These are phyloP conservation scores for Chlamydotis undulata DNA, from an alignment of 2,113 vertebrate species.

Conservation along the genomic window DNA sequence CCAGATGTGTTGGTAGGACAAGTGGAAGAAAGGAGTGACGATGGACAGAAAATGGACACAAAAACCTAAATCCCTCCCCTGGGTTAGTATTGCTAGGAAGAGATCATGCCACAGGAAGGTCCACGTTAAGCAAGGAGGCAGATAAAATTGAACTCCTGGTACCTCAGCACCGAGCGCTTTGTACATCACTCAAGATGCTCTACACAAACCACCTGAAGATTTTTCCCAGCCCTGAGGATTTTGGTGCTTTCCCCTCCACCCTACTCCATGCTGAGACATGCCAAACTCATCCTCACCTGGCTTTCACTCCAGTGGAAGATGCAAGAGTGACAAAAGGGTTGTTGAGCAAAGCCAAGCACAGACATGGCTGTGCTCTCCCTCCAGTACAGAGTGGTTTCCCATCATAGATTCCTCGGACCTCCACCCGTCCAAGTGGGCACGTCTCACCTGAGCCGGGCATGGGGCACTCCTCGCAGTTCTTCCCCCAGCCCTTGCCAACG, in stretches of 20 bases:
- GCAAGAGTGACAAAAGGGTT: not conserved
- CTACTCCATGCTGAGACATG: not conserved
- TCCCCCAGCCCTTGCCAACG: constrained; percentile 95
- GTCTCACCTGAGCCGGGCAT: constrained; percentile 85
- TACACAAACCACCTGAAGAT: not conserved
- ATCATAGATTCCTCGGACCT: not conserved
- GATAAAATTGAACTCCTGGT: not conserved
- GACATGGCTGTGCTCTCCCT: not conserved
- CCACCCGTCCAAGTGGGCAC: not conserved
- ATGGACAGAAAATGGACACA: not conserved
- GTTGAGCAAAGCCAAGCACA: not conserved
- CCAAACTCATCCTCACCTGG: not conserved
- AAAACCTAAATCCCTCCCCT: not conserved
- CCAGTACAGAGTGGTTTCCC: not conserved
- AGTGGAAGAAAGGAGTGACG: not conserved
- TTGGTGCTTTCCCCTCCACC: not conserved
- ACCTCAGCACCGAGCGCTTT: not conserved
- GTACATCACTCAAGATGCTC: not conserved
- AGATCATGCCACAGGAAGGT: not conserved
- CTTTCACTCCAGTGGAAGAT: not conserved
- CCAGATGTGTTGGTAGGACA: not conserved
- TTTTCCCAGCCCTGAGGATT: not conserved
- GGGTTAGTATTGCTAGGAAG: not conserved
- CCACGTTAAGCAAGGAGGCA: not conserved
- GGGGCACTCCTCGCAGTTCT: constrained; percentile 86